Percentiles rank a stretch among this genome's conserved stretches.
phyloP scores from a whole-genome alignment of 2,888 invertebrate genomes.

The Ormyrus pomaceus region DNA sequence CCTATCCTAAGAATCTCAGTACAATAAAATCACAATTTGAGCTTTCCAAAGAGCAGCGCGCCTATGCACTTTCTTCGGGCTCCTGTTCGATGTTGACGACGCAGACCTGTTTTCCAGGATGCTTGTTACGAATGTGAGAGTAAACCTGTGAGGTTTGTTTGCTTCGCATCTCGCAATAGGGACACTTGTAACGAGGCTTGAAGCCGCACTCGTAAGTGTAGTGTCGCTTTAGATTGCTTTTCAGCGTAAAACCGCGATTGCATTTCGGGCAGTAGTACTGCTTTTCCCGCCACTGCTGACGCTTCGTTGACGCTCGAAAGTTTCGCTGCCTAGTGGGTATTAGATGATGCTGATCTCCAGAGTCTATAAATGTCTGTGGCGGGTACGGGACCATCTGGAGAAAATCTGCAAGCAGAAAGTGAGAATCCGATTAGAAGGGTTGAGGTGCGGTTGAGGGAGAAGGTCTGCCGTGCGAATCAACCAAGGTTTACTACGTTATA shows the following conservation, averaged over 20 bases:
- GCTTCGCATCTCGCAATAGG: slow-evolving; percentile 67
- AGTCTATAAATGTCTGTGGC: slow-evolving; percentile 14
- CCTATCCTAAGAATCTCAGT: too few relatives aligned
- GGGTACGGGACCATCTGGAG: neutral
- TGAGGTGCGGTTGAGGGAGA: too few relatives aligned
- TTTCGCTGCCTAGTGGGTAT: neutral
- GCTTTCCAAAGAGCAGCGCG: neutral
- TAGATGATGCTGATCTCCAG: neutral
- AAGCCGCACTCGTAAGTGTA: slow-evolving; percentile 66
- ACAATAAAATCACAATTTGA: too few relatives aligned
- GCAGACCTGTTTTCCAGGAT: slow-evolving; percentile 54
- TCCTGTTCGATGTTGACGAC: slow-evolving; percentile 63
- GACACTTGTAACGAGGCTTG: slow-evolving; percentile 67
- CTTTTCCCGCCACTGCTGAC: slow-evolving; percentile 51
- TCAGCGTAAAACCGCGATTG: slow-evolving; percentile 62
- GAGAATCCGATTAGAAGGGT: too few relatives aligned
- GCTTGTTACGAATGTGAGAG: slow-evolving; percentile 65
- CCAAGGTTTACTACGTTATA: too few relatives aligned
- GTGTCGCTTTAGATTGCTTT: slow-evolving; percentile 64
- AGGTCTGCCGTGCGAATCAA: too few relatives aligned
- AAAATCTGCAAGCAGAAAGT: slow-evolving; percentile 40
- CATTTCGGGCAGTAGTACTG: slow-evolving; percentile 64
- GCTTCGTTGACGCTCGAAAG: neutral
- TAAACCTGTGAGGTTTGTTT: slow-evolving; percentile 67
- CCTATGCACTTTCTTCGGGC: slow-evolving; percentile 5